Evolutionary conservation across 2,888 invertebrate genomes (phyloP).

Genomic region (Leucania comma): DNA sequence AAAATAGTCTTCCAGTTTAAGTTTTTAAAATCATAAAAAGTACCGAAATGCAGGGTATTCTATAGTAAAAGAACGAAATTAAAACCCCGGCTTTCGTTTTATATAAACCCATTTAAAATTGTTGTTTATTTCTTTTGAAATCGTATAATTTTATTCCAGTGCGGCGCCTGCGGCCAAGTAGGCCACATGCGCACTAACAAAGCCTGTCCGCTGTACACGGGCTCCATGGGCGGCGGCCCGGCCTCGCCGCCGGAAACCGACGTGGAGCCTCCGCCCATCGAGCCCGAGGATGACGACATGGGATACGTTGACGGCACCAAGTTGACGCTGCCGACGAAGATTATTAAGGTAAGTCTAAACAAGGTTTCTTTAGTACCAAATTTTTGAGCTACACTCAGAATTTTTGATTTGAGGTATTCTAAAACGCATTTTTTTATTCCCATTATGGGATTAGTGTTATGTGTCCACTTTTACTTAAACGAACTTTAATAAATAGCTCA

Average conservation of each 20-base stretch:
- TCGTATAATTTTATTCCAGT: conserved; percentile 88
- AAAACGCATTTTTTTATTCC: no score
- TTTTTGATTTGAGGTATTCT: no score
- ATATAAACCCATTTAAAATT: no score
- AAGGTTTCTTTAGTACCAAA: no score
- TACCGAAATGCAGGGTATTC: no score
- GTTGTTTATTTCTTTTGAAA: not conserved
- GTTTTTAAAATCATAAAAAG: no score
- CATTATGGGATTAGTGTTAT: no score
- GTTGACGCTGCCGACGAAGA: conserved; percentile 96
- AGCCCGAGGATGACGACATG: conserved; percentile 95
- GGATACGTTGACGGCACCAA: conserved; percentile 99
- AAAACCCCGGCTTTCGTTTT: not conserved
- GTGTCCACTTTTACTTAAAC: no score
- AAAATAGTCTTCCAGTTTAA: no score
- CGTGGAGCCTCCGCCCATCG: conserved; percentile 94
- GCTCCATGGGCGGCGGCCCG: conserved; percentile 92
- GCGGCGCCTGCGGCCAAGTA: conserved; percentile 98
- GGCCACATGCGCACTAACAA: conserved; percentile 98
- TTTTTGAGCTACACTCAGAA: no score
- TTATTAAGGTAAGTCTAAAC: conserved; percentile 92
- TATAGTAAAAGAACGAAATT: not conserved
- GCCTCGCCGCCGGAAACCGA: conserved; percentile 92
- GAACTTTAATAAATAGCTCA: no score
- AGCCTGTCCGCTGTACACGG: conserved; percentile 98